Percentiles rank a stretch among this genome's conserved stretches.
Conservation (phyloP, 2,113 vertebrate genomes). For the Ochotona curzoniae region DNA sequence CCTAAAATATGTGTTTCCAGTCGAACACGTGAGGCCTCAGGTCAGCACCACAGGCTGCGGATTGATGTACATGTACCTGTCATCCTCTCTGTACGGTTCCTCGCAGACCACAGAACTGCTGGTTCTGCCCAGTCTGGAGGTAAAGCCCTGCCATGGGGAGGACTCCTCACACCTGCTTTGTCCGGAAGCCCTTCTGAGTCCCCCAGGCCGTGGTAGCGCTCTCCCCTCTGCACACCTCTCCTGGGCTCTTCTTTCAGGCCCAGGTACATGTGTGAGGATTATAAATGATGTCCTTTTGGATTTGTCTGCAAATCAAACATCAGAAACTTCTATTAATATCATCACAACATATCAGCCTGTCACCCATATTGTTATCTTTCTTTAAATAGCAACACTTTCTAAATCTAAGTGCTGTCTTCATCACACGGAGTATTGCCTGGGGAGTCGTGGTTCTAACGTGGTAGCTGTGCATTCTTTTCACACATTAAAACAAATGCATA, state of each 20-base stretch:
- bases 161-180: not conserved
- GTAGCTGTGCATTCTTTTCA: not conserved
- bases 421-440: not conserved
- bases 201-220: not conserved
- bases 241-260: not conserved
- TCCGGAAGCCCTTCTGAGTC: not conserved
- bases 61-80: not conserved
- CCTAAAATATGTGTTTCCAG: constrained; percentile 6
- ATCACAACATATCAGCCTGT: not conserved
- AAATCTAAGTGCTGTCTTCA: not conserved
- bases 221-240: not conserved
- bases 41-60: not conserved
- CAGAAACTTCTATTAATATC: not conserved
- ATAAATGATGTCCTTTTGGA: not conserved
- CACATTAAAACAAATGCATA: constrained; percentile 15
- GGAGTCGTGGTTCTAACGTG: not conserved
- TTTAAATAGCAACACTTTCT: not conserved
- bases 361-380: not conserved
- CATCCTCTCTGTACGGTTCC: constrained; percentile 9
- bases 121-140: not conserved
- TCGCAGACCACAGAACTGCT: not conserved
- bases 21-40: not conserved
- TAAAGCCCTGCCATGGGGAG: not conserved
- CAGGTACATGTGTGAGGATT: too few species aligned
- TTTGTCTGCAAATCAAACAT: not conserved